Evolutionary conservation across 64 coral and sea anemone genomes (phyloP), one percentile per base, ranked within the genome.

Genomic region (Stichodactyla helianthus): DNA sequence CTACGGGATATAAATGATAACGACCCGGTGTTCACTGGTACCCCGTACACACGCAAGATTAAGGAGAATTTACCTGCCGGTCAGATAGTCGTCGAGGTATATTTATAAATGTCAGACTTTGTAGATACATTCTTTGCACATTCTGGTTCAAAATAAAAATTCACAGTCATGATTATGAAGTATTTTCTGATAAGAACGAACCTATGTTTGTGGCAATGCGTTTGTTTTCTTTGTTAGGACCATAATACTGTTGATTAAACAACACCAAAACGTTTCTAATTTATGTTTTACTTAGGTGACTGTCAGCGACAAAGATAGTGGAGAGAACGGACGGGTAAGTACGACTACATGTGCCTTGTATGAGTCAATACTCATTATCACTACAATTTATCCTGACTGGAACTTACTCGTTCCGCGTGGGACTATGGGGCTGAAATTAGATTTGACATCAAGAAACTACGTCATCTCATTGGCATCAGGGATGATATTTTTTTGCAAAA

Each of bases 241-340:
- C 7, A 4, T 12, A 59, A 12, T 59, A 59, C 10, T 59, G 56
- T 10, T 16, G 56, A 59, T 12, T 59, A 59, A 16, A 10, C 10
- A 59, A 4, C 2, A 16, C 0, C 56, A 59, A 59, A 59, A 20
- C 22, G 1, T 7, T n/a, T 22, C 18, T 65, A 6, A 65, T n/a
- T 6, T 63, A 18, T 63, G 60, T 63, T 18, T 65, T 13, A 65
- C 9, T 1, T 53, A 95, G 93, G 82, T 91, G 9, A 91, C 89
- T 4, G 93, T 89, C 23, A 80, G 81, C 51, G 93, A 95, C 78
- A 57, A 88, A 54, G 93, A 95, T 54, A 88, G 82, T 26, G 79
- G 63, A 27, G 20, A 82, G 0, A 95, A 95, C 19, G 89, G 85
- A 55, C 53, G 10, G 78, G 93, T 95, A 88, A 87, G 68, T 74